phyloP scores from a whole-genome alignment of 2,113 vertebrate species.

The Lagopus leucura region DNA sequence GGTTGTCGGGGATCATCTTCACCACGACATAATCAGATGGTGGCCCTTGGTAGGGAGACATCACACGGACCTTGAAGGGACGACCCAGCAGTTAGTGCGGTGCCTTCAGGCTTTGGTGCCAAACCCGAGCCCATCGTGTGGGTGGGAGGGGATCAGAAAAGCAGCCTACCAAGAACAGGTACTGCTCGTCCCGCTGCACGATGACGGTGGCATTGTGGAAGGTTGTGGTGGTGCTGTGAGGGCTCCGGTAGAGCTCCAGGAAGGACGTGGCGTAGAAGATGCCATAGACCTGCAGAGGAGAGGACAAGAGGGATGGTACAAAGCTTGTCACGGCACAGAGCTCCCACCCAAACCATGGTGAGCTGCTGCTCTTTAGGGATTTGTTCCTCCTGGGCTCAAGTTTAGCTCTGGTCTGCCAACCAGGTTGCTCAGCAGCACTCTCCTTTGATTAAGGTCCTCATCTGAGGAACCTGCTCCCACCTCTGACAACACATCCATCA shows the following conservation, averaged over 20 bases:
- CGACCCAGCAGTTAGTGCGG: neutral
- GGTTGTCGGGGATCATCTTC: slow-evolving; percentile 95
- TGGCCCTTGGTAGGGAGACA: slow-evolving; percentile 89
- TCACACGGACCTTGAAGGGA: slow-evolving; percentile 85
- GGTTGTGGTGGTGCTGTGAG: slow-evolving; percentile 75
- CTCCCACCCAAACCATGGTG: neutral
- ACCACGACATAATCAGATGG: slow-evolving; percentile 89
- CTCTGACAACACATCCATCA: neutral
- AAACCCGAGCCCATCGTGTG: rapidly evolving
- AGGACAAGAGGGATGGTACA: neutral
- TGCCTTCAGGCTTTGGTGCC: neutral
- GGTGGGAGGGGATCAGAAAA: neutral
- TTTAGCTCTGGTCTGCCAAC: neutral
- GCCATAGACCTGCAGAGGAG: slow-evolving; percentile 83
- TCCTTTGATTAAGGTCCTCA: neutral
- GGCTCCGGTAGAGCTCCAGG: slow-evolving; percentile 90
- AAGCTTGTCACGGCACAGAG: neutral
- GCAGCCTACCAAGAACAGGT: slow-evolving; percentile 90
- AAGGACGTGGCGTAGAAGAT: slow-evolving; percentile 95
- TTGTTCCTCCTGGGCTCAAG: too few species aligned
- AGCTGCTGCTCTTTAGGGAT: neutral
- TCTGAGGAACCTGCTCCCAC: neutral
- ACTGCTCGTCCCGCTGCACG: slow-evolving; percentile 91
- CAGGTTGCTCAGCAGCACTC: neutral
- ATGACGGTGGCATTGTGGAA: slow-evolving; percentile 82